A percentile compares a stretch with the other conserved stretches of the same genome.
These are phyloP conservation scores for Drosophila atroscutellata DNA, from an alignment of 2,888 invertebrate species.

Conservation along the genomic window DNA sequence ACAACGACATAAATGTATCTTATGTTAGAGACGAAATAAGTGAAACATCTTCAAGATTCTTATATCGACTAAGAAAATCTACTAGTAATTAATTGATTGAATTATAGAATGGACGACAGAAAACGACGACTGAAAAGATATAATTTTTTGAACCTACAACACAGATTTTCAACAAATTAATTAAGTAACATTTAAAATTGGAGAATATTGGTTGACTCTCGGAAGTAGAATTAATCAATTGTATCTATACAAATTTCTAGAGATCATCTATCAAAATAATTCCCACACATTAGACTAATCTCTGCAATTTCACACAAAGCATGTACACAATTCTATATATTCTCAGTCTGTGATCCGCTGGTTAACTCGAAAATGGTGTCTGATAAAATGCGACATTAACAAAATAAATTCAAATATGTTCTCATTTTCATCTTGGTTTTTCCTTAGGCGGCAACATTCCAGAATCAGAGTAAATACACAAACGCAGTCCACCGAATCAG, in stretches of 20 bases:
- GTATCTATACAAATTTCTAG: background rate
- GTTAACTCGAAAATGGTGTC: background rate
- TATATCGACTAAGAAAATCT: too few species aligned
- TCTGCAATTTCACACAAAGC: background rate
- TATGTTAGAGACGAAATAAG: too few species aligned
- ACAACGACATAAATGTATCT: too few species aligned
- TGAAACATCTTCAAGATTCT: too few species aligned
- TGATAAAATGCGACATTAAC: slow-evolving; percentile 5
- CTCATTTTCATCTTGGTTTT: background rate
- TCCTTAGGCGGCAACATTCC: slow-evolving; percentile 39
- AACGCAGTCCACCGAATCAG: slow-evolving; percentile 40
- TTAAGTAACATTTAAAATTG: background rate
- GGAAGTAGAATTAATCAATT: background rate
- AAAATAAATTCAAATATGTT: slow-evolving; percentile 2
- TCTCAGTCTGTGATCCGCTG: background rate
- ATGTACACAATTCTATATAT: background rate
- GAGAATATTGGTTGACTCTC: background rate
- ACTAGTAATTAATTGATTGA: background rate
- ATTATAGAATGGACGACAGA: background rate
- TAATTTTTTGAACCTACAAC: background rate
- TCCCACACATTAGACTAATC: background rate
- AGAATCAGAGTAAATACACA: slow-evolving; percentile 21
- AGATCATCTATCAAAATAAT: background rate
- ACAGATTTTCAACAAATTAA: background rate
- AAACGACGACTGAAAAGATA: background rate